These are phyloP conservation scores for Uloborus diversus DNA, from an alignment of 1,140 invertebrate species.

Conservation along the genomic window DNA sequence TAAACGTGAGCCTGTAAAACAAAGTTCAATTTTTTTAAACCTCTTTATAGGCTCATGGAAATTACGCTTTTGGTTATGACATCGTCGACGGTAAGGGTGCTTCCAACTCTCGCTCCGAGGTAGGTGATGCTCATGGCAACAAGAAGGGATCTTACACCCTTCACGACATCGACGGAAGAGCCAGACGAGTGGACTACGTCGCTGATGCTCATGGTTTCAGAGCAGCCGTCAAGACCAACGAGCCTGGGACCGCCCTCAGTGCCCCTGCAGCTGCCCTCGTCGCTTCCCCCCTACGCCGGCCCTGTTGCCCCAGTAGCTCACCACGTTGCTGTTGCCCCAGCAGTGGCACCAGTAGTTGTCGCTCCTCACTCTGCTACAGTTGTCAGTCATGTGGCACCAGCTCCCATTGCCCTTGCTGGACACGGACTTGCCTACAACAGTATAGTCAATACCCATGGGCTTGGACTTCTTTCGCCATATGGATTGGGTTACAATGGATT, in stretches of 20 bases:
- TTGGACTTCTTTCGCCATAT: not conserved
- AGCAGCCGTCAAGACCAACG: constrained; percentile 57
- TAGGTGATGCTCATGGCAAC: not conserved
- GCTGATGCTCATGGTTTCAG: constrained; percentile 57
- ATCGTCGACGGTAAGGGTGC: constrained; percentile 53
- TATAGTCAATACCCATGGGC: not conserved
- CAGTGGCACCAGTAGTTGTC: not conserved
- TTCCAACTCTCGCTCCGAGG: constrained; percentile 15
- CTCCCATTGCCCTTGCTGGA: too few relatives aligned
- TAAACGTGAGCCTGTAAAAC: too few relatives aligned
- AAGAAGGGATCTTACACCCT: constrained; percentile 1
- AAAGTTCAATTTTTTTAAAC: too few relatives aligned
- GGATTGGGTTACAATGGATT: not conserved
- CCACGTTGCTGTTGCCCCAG: constrained; percentile 10
- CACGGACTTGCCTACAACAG: too few relatives aligned
- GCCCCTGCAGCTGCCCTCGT: constrained; percentile 54
- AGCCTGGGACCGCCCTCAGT: constrained; percentile 55
- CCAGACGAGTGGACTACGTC: constrained; percentile 50
- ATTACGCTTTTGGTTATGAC: constrained; percentile 58
- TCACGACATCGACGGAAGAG: constrained; percentile 34
- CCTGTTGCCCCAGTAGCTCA: constrained; percentile 13
- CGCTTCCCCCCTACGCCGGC: too few relatives aligned
- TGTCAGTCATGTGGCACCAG: too few relatives aligned
- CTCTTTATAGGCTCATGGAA: constrained; percentile 48
- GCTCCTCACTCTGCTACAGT: not conserved